Conservation (phyloP, 37 sponge, comb jelly and placozoan species). For the Beroe ovata region DNA sequence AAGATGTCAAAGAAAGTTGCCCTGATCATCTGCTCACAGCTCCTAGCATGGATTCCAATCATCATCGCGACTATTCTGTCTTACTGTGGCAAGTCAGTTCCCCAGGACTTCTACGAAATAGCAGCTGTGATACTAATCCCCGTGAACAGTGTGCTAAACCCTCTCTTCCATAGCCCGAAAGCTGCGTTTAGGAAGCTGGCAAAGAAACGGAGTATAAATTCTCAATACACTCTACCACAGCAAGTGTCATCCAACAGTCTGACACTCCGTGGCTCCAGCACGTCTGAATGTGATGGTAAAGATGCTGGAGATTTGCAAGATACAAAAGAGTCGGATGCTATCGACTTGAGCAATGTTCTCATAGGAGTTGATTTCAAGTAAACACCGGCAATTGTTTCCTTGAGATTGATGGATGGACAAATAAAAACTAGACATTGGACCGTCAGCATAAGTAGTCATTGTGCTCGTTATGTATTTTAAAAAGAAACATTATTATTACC, state of each 20-base stretch:
- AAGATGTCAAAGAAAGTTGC: conserved; percentile 18
- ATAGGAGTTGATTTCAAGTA: background rate
- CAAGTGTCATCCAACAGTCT: background rate
- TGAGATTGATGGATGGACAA: no score
- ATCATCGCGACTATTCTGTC: conserved; percentile 59
- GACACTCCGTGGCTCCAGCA: no score
- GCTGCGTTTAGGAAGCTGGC: background rate
- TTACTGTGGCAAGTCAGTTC: background rate
- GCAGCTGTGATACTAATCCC: conserved; percentile 37
- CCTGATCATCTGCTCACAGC: conserved; percentile 18
- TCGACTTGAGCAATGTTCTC: background rate
- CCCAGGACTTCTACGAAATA: background rate
- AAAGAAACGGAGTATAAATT: background rate
- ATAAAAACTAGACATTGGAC: no score
- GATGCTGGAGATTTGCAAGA: background rate
- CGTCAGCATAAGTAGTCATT: no score
- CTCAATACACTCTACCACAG: background rate
- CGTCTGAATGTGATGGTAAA: background rate
- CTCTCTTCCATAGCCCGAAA: conserved; percentile 31
- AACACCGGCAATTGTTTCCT: no score
- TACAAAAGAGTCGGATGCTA: no score
- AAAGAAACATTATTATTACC: no score
- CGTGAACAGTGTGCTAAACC: conserved; percentile 20
- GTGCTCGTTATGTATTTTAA: no score
- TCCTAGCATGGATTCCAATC: conserved; percentile 57